Conservation (phyloP, 2,888 invertebrate species). For the Koerneria pararmatus region DNA sequence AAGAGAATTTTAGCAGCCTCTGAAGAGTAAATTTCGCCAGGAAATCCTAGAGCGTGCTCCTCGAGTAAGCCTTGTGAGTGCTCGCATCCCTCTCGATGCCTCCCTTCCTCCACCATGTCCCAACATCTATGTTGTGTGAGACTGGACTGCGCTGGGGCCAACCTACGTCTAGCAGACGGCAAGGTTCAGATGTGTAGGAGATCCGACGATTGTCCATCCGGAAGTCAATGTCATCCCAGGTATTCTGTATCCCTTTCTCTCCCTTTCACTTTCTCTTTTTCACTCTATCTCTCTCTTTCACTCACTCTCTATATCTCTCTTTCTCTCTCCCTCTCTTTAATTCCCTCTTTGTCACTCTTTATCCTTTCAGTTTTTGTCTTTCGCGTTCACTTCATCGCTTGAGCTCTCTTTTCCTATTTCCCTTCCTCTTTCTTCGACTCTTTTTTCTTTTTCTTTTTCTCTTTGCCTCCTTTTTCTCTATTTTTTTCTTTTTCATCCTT, state of each 20-base stretch:
- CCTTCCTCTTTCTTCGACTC: too few species aligned
- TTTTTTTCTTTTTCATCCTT: too few species aligned
- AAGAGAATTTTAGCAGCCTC: too few species aligned
- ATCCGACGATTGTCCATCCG: slow-evolving; percentile 13
- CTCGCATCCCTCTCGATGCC: slow-evolving; percentile 15
- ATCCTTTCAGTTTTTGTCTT: too few species aligned
- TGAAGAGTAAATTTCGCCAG: too few species aligned
- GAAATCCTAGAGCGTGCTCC: slow-evolving; percentile 5
- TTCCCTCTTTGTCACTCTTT: too few species aligned
- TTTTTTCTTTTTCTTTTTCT: background rate
- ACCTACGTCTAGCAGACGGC: background rate
- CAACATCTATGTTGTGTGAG: slow-evolving; percentile 10
- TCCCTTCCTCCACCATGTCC: slow-evolving; percentile 12
- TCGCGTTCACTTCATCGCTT: too few species aligned
- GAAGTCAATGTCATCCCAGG: slow-evolving; percentile 10
- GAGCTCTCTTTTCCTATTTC: too few species aligned
- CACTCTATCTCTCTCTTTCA: too few species aligned
- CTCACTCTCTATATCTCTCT: too few species aligned
- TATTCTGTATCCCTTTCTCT: background rate
- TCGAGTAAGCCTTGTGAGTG: slow-evolving; percentile 2
- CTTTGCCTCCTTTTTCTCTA: background rate
- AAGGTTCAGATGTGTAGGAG: slow-evolving; percentile 18
- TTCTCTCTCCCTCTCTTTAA: too few species aligned
- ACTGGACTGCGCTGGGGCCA: slow-evolving; percentile 9
- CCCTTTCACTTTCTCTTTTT: background rate